Conservation (phyloP, 2,113 vertebrate genomes). For the Tyto alba region DNA sequence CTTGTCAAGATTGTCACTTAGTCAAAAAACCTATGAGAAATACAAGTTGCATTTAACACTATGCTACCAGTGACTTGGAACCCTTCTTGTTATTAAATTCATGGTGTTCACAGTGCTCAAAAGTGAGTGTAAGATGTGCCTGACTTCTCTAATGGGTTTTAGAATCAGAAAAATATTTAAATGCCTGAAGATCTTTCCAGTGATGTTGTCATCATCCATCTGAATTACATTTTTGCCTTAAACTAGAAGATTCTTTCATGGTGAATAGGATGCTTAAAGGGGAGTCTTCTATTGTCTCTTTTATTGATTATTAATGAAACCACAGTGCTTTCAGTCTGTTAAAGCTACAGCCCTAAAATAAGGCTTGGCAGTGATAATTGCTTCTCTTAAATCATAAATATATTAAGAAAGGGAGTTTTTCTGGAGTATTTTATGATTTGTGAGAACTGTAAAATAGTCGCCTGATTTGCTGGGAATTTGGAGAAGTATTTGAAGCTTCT, state of each 20-base stretch:
- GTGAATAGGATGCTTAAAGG: neutral
- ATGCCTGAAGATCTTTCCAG: neutral
- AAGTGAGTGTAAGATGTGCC: slow-evolving; percentile 15
- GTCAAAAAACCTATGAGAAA: neutral
- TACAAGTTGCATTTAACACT: slow-evolving; percentile 1
- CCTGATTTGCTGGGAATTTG: neutral
- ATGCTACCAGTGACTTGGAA: neutral
- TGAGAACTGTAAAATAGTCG: neutral
- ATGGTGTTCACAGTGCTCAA: neutral
- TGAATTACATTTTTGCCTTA: slow-evolving; percentile 18
- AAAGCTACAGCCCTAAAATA: slow-evolving; percentile 25
- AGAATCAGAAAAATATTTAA: slow-evolving; percentile 35
- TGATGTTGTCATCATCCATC: slow-evolving; percentile 34
- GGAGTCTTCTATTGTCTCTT: slow-evolving; percentile 3
- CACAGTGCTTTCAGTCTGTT: neutral
- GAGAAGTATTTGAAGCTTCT: neutral
- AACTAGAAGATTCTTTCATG: neutral
- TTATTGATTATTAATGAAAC: slow-evolving; percentile 51
- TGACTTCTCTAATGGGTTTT: slow-evolving; percentile 28
- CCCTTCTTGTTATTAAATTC: slow-evolving; percentile 15
- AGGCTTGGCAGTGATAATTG: neutral
- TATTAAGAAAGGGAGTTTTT: neutral
- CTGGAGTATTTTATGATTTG: neutral
- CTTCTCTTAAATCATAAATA: slow-evolving; percentile 2
- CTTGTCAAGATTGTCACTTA: neutral